These are phyloP conservation scores for Tachystola acroxantha DNA, from an alignment of 2,888 invertebrate species.

Conservation along the genomic window DNA sequence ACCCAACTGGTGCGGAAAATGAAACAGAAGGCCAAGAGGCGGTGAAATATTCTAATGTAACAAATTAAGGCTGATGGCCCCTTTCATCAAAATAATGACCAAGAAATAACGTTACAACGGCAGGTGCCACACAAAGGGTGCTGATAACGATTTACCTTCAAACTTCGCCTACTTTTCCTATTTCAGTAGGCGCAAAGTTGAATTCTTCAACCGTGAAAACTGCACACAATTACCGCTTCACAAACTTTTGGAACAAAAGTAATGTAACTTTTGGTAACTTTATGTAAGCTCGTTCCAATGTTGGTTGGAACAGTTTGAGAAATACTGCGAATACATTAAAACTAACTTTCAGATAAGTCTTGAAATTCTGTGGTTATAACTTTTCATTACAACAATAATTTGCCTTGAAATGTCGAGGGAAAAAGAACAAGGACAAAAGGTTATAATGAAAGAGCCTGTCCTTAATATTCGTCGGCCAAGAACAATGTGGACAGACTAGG, in stretches of 20 bases:
- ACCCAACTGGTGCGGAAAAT: too few species aligned
- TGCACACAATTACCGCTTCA: slow-evolving; percentile 27
- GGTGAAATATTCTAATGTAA: too few species aligned
- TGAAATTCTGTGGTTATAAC: neutral
- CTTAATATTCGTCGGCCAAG: too few species aligned
- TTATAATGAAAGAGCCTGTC: neutral
- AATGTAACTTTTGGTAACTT: slow-evolving; percentile 2
- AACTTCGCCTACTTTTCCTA: neutral
- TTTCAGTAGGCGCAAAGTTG: neutral
- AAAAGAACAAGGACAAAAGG: neutral
- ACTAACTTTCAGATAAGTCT: neutral
- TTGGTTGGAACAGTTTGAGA: neutral
- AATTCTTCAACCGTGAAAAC: slow-evolving; percentile 5
- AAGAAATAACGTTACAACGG: neutral
- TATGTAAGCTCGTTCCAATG: neutral
- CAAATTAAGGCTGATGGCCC: neutral
- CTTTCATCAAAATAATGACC: slow-evolving; percentile 2
- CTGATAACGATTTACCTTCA: slow-evolving; percentile 3
- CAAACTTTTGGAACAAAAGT: slow-evolving; percentile 2
- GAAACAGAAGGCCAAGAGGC: too few species aligned
- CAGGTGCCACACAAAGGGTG: neutral
- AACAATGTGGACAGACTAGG: neutral
- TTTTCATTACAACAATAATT: neutral
- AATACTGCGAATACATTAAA: neutral
- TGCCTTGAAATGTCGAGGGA: neutral